Evolutionary conservation across 2,888 invertebrate genomes (phyloP).

Genomic region (Pemphredon lugubris): DNA sequence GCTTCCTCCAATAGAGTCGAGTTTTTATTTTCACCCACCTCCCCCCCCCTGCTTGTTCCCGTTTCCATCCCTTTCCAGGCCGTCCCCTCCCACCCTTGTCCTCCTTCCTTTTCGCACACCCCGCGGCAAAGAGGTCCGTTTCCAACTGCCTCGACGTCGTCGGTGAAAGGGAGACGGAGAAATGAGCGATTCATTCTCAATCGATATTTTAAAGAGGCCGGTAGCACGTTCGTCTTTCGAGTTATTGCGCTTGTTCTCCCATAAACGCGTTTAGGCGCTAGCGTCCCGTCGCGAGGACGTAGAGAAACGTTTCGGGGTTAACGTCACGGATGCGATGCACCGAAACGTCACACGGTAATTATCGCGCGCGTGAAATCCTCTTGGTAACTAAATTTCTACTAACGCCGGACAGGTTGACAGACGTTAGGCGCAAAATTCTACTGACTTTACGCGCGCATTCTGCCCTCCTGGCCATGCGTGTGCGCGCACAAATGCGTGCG

Average conservation of each 20-base stretch:
- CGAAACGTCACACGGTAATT: too few species aligned
- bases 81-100: background rate
- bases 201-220: slow-evolving; percentile 66
- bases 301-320: too few species aligned
- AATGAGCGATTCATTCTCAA: slow-evolving; percentile 38
- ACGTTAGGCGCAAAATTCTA: too few species aligned
- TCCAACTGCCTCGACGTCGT: slow-evolving; percentile 34
- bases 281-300: too few species aligned
- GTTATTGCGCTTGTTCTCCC: background rate
- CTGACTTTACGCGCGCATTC: too few species aligned
- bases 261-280: too few species aligned
- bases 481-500: too few species aligned
- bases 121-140: slow-evolving; percentile 52
- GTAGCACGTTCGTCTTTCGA: slow-evolving; percentile 19
- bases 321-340: too few species aligned
- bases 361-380: too few species aligned
- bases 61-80: background rate
- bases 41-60: background rate
- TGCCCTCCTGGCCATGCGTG: too few species aligned
- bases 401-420: too few species aligned
- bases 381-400: too few species aligned
- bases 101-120: background rate
- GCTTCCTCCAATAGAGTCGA: slow-evolving; percentile 23
- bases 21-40: slow-evolving; percentile 44
- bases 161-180: background rate